Base-by-base conservation (phyloP, 2,888 invertebrate genomes). In the Polymixis flavicincta region DNA sequence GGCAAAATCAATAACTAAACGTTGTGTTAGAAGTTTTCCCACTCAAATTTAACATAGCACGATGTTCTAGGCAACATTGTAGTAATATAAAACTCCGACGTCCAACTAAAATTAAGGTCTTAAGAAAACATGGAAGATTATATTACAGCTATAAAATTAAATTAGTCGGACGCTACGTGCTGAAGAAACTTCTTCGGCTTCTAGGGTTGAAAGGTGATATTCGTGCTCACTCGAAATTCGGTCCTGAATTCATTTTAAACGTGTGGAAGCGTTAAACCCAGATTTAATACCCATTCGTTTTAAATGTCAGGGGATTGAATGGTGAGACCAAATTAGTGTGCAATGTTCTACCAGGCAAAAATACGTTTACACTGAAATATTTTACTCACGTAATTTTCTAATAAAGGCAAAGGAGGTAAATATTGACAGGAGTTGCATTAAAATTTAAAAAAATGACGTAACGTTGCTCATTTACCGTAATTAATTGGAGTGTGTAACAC, bases 131-230 rank as follows among this genome's bases (percentile, higher is more conserved):
- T 70, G 59, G 60, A 22, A 64, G 72, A 82, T 82, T 65, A 84
- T 68, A 83, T 83, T 71, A 77, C 74, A 42, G 76, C 70, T 77
- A 78, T 75, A 68, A 78, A 81, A 83, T 85, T 84, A 81, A 87
- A 85, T 85, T 85, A 87, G 79, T 84, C 70, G 63, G 74, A 76
- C 66, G 73, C 77, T 81, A 77, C 77, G 79, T 74, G 76, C 76
- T 32, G 32, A 64, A 68, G 71, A 65, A 81, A 85, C 75, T 86
- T 75, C 71, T 67, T 71, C 60, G 73, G 73, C 71, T 86, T 76
- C 66, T 65, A 74, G 60, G 74, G 80, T 82, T 77, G 77, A 84
- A 85, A 80, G 73, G 78, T 83, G 80, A 85, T 77, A 84, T 85
- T 85, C 75, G 67, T 78, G 71, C 65, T 70, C 61, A 57, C 64